Base-by-base conservation (phyloP, 2,888 invertebrate species). In the Aporophyla lueneburgensis region DNA sequence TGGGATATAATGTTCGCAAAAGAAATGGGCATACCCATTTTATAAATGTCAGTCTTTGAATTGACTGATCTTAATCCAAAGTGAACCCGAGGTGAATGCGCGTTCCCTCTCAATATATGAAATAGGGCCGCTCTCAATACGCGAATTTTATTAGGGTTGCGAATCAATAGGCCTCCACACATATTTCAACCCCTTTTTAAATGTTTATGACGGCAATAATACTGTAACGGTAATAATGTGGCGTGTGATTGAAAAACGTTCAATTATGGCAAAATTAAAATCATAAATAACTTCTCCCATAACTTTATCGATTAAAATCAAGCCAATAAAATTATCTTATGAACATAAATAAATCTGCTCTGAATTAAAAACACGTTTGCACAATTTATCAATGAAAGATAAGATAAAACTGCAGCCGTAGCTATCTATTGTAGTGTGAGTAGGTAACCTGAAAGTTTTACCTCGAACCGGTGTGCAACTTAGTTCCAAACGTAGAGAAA, bases 61-160 rank as follows among this genome's bases (percentile, higher is more conserved):
- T 91, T 91, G 92, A 92, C 89, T 89, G 91, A 92, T 93, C 91
- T 91, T 90, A 90, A 90, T 91, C 92, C 90, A 90, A 88, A 90
- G 90, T 89, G 91, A 92, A 91, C 91, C 94, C 89, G 90, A 90
- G 91, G 92, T 92, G 88, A 91, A 90, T 89, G 87, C 81, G 87
- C 87, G 88, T 90, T 91, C 93, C 92, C 93, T 93, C 91, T 91
- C 92, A 91, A 92, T 92, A 91, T 93, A 93, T 93, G 93, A 93
- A 93, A 92, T 92, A 93, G 95, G 94, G 93, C 90, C 91, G 88
- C 89, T 93, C 90, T 93, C 93, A 91, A 93, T 93, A 93, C 92
- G 92, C 92, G 93, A 93, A 93, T 94, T 95, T 95, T 95, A 95
- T 95, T 93, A 93, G 96, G 96, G 96, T 94, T 91, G 91, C 91